Percentiles rank a stretch among this genome's conserved stretches.
Conservation (phyloP, 1,140 invertebrate species). For the Brachionus koreanus region DNA sequence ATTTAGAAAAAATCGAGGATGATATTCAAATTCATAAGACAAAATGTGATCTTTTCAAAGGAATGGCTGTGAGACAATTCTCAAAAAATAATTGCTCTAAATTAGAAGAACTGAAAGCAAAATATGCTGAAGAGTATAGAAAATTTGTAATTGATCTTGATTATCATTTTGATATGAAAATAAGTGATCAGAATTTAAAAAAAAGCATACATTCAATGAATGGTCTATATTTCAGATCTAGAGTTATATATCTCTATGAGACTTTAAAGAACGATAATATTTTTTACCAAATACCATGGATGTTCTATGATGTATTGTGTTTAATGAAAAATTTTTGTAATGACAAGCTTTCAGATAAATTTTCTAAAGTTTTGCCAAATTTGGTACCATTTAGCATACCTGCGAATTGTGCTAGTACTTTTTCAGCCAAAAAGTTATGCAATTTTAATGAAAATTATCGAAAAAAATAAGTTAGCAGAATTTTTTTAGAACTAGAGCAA, state of each 20-base stretch:
- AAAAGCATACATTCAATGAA: background rate
- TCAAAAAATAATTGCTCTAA: background rate
- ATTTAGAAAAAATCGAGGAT: background rate
- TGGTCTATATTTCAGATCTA: background rate
- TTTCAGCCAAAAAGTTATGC: background rate
- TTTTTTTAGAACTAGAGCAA: no score
- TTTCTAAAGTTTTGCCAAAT: background rate
- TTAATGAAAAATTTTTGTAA: conserved; percentile 36
- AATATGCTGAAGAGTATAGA: background rate
- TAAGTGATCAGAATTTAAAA: background rate
- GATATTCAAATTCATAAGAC: background rate
- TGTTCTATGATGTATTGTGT: conserved; percentile 25
- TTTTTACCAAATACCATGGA: conserved; percentile 19
- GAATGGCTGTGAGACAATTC: background rate
- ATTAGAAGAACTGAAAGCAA: background rate
- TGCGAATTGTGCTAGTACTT: background rate
- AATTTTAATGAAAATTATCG: no score
- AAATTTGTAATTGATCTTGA: background rate
- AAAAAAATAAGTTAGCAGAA: no score
- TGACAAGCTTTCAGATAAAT: background rate
- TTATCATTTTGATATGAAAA: background rate
- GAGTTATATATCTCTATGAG: background rate
- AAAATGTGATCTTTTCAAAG: background rate
- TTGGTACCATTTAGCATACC: background rate
- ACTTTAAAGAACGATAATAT: background rate